A percentile compares a stretch with the other conserved stretches of the same genome.
These are phyloP conservation scores for Reinhardtius hippoglossoides DNA, from an alignment of 2,113 vertebrate species.

Conservation along the genomic window DNA sequence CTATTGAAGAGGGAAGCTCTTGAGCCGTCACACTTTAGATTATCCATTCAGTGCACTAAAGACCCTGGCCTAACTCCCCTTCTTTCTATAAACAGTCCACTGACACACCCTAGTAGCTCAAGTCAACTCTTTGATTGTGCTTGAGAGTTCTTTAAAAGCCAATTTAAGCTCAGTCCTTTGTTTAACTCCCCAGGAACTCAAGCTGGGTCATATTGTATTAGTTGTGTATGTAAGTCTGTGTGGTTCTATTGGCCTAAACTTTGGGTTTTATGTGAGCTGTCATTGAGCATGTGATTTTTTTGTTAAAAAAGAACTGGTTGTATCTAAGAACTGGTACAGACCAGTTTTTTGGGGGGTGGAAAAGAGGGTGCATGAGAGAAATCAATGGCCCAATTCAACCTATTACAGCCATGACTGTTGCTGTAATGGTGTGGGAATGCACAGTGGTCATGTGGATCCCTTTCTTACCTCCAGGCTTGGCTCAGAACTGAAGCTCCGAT, in stretches of 20 bases:
- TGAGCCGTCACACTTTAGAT: slow-evolving; percentile 71
- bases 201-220: slow-evolving; percentile 54
- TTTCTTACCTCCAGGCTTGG: slow-evolving; percentile 69
- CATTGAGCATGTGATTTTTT: slow-evolving; percentile 66
- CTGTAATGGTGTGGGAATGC: slow-evolving; percentile 78
- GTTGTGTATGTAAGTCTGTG: slow-evolving; percentile 33
- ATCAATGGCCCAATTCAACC: slow-evolving; percentile 76
- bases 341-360: slow-evolving; percentile 44
- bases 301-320: slow-evolving; percentile 55
- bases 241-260: slow-evolving; percentile 31
- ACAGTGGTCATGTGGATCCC: slow-evolving; percentile 76
- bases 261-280: slow-evolving; percentile 45
- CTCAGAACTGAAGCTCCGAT: slow-evolving; percentile 69
- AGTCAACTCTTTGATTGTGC: slow-evolving; percentile 67
- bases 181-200: slow-evolving; percentile 69
- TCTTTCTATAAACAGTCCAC: slow-evolving; percentile 63
- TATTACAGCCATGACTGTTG: slow-evolving; percentile 77
- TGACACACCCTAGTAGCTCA: slow-evolving; percentile 61
- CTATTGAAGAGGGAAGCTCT: slow-evolving; percentile 68
- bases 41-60: slow-evolving; percentile 68
- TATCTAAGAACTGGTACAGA: slow-evolving; percentile 60
- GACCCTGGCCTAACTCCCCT: slow-evolving; percentile 56
- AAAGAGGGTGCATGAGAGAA: slow-evolving; percentile 55
- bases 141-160: slow-evolving; percentile 74
- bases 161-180: slow-evolving; percentile 74